Evolutionary conservation across 2,113 vertebrate species (phyloP).

Genomic region (Acinonyx jubatus): DNA sequence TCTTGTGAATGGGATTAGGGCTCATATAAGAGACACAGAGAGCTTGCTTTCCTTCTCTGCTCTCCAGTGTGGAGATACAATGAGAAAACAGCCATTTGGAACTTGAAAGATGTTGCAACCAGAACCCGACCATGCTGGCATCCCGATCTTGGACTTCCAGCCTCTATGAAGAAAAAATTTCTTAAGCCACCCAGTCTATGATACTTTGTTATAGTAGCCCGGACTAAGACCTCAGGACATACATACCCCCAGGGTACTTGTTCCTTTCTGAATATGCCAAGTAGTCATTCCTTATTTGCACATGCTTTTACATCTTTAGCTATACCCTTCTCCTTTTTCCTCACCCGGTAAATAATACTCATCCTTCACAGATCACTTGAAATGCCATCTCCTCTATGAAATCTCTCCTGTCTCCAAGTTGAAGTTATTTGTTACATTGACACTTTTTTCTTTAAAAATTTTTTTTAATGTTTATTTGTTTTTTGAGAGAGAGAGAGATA

Average conservation of each 20-base stretch:
- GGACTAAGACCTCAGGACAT: not conserved
- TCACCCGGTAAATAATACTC: not conserved
- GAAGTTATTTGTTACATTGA: not conserved
- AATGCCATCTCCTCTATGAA: not conserved
- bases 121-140: not conserved
- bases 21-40: not conserved
- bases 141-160: not conserved
- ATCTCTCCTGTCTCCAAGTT: not conserved
- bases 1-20: not conserved
- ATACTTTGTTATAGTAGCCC: not conserved
- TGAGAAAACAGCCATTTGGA: not conserved
- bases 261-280: not conserved
- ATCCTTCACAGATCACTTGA: slow-evolving; percentile 18
- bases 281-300: not conserved
- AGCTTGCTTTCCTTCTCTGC: not conserved
- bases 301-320: not conserved
- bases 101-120: not conserved
- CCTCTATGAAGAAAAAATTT: not conserved
- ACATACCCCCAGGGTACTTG: fast-evolving
- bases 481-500: no score
- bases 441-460: not conserved
- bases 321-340: not conserved
- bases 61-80: not conserved
- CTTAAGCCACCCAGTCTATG: not conserved
- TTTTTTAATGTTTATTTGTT: no score